Evolutionary conservation across 2,797 vertebrate species (phyloP).

Genomic region (Hydrocynus forskahlii): DNA sequence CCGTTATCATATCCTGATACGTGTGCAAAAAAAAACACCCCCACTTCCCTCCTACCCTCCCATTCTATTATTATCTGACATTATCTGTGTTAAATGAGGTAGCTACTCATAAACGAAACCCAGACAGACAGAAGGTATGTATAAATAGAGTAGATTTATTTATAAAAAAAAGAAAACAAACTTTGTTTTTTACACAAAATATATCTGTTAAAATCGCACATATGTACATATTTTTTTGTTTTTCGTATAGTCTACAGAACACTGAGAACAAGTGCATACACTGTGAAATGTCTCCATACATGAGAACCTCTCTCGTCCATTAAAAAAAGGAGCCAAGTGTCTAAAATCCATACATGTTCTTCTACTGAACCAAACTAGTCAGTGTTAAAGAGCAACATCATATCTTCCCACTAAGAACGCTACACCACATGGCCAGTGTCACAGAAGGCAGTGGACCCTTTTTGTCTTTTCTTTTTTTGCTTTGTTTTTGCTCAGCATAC

Average conservation of each 20-base stretch:
- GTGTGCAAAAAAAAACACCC: too few relatives aligned
- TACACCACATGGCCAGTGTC: slow-evolving; percentile 59
- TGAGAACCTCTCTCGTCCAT: slow-evolving; percentile 76
- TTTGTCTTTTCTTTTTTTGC: slow-evolving; percentile 18
- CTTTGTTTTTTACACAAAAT: slow-evolving; percentile 82
- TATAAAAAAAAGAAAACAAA: slow-evolving; percentile 73
- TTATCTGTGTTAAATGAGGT: not conserved
- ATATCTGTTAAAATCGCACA: slow-evolving; percentile 83
- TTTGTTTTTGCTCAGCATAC: slow-evolving; percentile 74
- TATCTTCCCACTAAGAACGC: slow-evolving; percentile 46
- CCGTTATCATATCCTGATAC: not conserved
- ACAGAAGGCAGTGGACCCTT: slow-evolving; percentile 70
- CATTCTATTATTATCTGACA: too few relatives aligned
- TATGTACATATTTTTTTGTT: slow-evolving; percentile 80
- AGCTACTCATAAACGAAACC: not conserved
- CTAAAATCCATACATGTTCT: slow-evolving; percentile 61
- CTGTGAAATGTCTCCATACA: slow-evolving; percentile 79
- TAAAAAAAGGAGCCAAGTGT: slow-evolving; percentile 66
- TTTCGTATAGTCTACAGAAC: slow-evolving; percentile 68
- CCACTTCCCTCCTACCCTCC: too few relatives aligned
- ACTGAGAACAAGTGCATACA: slow-evolving; percentile 88
- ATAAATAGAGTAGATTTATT: slow-evolving; percentile 89
- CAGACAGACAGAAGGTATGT: slow-evolving; percentile 55
- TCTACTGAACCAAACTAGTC: slow-evolving; percentile 49
- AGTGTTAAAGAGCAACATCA: slow-evolving; percentile 55